These are phyloP conservation scores for Spilosoma lubricipeda DNA, from an alignment of 2,888 invertebrate species.

Conservation along the genomic window DNA sequence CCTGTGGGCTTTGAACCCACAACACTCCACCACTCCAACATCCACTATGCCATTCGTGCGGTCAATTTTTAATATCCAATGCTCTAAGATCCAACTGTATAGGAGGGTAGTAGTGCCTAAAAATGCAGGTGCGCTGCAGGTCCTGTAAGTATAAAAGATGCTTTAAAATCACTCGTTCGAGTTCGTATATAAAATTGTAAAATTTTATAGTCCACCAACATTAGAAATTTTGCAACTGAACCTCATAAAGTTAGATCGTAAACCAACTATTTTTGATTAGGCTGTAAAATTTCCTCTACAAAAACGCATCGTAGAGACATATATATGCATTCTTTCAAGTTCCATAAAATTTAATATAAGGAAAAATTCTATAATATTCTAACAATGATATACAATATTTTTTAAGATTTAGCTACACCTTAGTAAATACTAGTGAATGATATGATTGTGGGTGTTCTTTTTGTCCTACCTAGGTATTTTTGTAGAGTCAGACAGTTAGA, in stretches of 20 bases:
- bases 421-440: too few relatives aligned
- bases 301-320: conserved; percentile 40
- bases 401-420: too few relatives aligned
- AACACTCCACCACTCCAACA: too few relatives aligned
- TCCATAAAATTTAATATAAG: conserved; percentile 28
- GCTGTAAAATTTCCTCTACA: conserved; percentile 57
- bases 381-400: background rate
- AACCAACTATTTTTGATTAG: conserved; percentile 76
- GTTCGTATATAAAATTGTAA: conserved; percentile 49
- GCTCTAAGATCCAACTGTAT: background rate
- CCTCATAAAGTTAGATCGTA: conserved; percentile 74
- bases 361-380: background rate
- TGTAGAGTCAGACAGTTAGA: too few relatives aligned
- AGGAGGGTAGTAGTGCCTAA: background rate
- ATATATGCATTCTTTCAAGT: conserved; percentile 47
- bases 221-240: conserved; percentile 71
- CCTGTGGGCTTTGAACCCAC: too few relatives aligned
- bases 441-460: too few relatives aligned
- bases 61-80: background rate
- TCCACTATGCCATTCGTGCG: too few relatives aligned
- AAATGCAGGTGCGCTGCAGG: background rate
- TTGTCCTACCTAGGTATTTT: too few relatives aligned
- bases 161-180: conserved; percentile 33
- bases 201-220: conserved; percentile 59
- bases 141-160: conserved; percentile 17